Evolutionary conservation across 1,140 invertebrate species (phyloP).

Genomic region (Sminthurinus signatus): DNA sequence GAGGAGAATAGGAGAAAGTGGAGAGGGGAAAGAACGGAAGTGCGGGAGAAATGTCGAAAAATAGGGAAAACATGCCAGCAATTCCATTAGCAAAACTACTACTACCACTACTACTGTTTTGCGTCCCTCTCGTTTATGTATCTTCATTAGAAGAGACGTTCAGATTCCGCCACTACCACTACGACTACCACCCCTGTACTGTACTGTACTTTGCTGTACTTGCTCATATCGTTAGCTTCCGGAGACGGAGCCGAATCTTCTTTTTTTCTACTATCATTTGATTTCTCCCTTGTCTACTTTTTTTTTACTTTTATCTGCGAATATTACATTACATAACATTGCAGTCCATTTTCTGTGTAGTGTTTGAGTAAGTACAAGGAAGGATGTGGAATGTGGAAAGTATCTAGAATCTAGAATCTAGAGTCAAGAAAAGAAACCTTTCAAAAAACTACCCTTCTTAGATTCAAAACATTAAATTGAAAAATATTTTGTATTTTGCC

Average conservation of each 20-base stretch:
- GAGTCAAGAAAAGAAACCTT: too few species aligned
- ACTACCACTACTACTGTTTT: too few species aligned
- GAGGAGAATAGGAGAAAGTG: too few species aligned
- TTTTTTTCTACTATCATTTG: conserved; percentile 15
- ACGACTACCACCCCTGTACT: too few species aligned
- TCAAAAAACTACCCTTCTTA: too few species aligned
- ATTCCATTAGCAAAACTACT: conserved; percentile 33
- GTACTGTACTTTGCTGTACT: too few species aligned
- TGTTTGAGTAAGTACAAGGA: background rate
- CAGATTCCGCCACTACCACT: background rate
- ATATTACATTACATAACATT: too few species aligned
- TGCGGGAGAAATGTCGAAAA: conserved; percentile 20
- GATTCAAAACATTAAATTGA: too few species aligned
- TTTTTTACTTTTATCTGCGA: too few species aligned
- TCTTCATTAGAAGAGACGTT: conserved; percentile 4
- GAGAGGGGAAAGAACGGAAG: conserved; percentile 20
- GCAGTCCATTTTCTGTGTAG: too few species aligned
- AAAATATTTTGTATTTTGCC: too few species aligned
- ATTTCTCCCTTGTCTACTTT: background rate
- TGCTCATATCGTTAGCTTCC: conserved; percentile 27
- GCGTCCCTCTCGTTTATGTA: conserved; percentile 15
- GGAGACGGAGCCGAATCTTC: conserved; percentile 12
- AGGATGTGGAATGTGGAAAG: conserved; percentile 10
- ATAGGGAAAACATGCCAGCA: conserved; percentile 31
- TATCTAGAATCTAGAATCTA: too few species aligned